phyloP scores from a whole-genome alignment of 1,140 invertebrate genomes.

The Mesaphorura yosii region DNA sequence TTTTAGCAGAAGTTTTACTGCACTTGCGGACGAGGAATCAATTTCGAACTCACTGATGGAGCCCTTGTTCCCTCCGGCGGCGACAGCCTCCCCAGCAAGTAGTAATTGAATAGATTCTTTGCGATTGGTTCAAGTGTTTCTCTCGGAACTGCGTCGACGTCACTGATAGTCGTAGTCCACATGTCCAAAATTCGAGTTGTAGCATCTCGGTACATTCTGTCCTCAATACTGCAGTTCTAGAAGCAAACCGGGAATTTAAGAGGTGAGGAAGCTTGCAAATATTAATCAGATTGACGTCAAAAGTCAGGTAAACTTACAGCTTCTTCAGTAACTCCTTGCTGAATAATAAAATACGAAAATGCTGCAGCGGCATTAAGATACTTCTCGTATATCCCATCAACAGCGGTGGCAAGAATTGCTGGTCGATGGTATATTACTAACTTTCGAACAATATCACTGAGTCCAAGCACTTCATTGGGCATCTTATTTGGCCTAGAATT shows the following conservation, averaged over 20 bases:
- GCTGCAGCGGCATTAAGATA: conserved; percentile 42
- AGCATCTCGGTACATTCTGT: conserved; percentile 60
- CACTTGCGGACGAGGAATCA: too few species aligned
- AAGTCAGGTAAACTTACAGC: conserved; percentile 41
- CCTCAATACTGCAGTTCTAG: conserved; percentile 39
- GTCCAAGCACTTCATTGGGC: conserved; percentile 45
- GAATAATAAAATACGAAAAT: conserved; percentile 61
- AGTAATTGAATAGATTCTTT: conserved; percentile 54
- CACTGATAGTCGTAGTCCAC: conserved; percentile 57
- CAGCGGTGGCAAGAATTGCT: conserved; percentile 37
- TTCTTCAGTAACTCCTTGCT: conserved; percentile 61
- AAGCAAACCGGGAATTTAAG: background rate
- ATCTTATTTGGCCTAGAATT: conserved; percentile 22
- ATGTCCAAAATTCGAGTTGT: conserved; percentile 68
- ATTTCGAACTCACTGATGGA: too few species aligned
- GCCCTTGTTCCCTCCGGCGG: conserved; percentile 63
- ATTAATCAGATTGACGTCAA: too few species aligned
- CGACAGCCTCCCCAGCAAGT: conserved; percentile 66
- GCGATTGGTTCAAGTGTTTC: conserved; percentile 39
- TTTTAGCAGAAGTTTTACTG: too few species aligned
- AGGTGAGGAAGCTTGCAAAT: background rate
- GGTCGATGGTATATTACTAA: conserved; percentile 50
- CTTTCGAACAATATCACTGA: conserved; percentile 54
- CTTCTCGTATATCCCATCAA: conserved; percentile 36
- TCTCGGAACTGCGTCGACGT: conserved; percentile 43